These are phyloP conservation scores for Lepas anatifera DNA, from an alignment of 2,888 invertebrate species.

Conservation along the genomic window DNA sequence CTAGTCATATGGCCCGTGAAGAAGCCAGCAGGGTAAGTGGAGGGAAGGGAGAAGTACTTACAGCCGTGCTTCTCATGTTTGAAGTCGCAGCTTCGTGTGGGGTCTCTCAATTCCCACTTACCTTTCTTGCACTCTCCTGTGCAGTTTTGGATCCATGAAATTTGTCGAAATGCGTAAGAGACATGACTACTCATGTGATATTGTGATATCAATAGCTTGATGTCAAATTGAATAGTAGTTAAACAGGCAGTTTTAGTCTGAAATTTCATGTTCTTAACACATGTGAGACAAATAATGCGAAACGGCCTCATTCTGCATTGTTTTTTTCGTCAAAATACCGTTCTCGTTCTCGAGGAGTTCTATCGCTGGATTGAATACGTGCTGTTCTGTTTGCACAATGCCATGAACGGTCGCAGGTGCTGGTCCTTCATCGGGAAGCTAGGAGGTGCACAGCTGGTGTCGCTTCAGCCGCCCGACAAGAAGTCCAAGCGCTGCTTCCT, in stretches of 20 bases:
- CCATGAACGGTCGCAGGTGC: conserved; percentile 39
- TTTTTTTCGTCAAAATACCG: too few relatives aligned
- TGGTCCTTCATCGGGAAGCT: conserved; percentile 62
- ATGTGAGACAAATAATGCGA: too few relatives aligned
- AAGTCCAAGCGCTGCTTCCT: conserved; percentile 51
- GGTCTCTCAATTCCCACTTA: conserved; percentile 46
- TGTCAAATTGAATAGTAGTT: too few relatives aligned
- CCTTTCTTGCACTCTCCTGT: neutral
- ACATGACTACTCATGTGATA: too few relatives aligned
- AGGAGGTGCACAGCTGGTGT: conserved; percentile 60
- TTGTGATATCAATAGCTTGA: too few relatives aligned
- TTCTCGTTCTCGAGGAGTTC: too few relatives aligned
- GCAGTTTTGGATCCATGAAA: too few relatives aligned
- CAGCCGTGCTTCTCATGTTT: conserved; percentile 48
- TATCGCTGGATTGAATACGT: neutral
- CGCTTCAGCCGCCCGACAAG: conserved; percentile 50
- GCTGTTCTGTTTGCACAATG: neutral
- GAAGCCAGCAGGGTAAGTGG: conserved; percentile 41
- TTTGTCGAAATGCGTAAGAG: too few relatives aligned
- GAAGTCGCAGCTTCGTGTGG: conserved; percentile 46
- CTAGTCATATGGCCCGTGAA: conserved; percentile 52
- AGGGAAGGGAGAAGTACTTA: conserved; percentile 52
- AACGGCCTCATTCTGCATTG: too few relatives aligned
- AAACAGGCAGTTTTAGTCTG: too few relatives aligned
- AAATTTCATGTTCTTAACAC: too few relatives aligned